Evolutionary conservation across 2,797 vertebrate species (phyloP).

Genomic region (Dendrocincla fuliginosa): DNA sequence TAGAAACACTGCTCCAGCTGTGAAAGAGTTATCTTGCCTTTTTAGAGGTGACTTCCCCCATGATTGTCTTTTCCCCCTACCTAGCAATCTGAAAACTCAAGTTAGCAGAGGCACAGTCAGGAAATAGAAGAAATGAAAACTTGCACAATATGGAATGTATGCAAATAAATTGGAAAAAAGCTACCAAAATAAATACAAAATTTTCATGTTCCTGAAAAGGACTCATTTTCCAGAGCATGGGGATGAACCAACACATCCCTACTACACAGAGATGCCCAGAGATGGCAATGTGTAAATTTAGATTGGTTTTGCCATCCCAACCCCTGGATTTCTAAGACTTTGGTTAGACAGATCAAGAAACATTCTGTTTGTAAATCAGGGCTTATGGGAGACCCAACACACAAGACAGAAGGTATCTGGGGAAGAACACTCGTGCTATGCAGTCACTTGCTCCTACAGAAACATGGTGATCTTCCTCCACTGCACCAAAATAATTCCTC

Average conservation of each 20-base stretch:
- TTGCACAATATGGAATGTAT: background rate
- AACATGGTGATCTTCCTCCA: background rate
- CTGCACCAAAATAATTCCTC: background rate
- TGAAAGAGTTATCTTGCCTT: background rate
- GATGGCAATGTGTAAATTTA: rapidly evolving
- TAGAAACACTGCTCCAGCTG: background rate
- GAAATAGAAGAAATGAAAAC: background rate
- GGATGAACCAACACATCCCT: background rate
- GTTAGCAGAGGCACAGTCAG: background rate
- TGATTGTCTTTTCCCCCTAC: background rate
- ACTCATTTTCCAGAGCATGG: background rate
- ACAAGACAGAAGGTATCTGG: background rate
- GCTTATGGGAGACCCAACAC: background rate
- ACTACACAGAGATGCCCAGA: background rate
- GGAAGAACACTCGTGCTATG: background rate
- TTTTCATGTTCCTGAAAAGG: background rate
- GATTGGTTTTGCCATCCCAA: background rate
- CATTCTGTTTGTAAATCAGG: background rate
- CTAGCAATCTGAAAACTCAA: conserved; percentile 13
- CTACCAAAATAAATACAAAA: background rate
- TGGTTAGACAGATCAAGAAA: background rate
- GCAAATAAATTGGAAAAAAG: conserved; percentile 5
- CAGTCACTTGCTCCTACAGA: background rate
- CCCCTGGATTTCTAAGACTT: background rate
- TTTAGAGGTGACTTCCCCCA: background rate